These are phyloP conservation scores for Sclerodermus sp. DNA, from an alignment of 2,888 invertebrate genomes.

Conservation along the genomic window DNA sequence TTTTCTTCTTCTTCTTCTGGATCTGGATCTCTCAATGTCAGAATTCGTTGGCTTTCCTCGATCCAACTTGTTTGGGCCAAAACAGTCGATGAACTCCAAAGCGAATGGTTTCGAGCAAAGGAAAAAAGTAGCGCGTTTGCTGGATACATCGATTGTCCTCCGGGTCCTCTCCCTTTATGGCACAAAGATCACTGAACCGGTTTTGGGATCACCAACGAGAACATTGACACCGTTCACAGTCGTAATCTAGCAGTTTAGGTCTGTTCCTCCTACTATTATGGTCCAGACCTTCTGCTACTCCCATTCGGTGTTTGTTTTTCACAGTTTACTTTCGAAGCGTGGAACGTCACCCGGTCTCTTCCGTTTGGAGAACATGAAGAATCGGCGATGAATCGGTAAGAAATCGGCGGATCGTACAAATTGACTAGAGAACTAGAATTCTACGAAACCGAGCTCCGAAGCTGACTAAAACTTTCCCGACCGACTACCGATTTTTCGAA, in stretches of 20 bases:
- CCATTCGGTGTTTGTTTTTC: conserved; percentile 5
- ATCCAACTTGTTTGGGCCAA: too few species aligned
- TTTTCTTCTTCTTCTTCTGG: neutral
- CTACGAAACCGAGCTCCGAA: too few species aligned
- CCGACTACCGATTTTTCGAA: too few species aligned
- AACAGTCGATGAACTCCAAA: too few species aligned
- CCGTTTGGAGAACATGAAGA: too few species aligned
- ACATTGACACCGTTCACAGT: conserved; percentile 13
- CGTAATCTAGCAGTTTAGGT: conserved; percentile 16
- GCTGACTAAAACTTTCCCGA: too few species aligned
- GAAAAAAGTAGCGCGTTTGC: neutral
- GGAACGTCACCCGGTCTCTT: conserved; percentile 6
- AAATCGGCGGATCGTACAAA: too few species aligned
- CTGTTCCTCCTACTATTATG: conserved; percentile 6
- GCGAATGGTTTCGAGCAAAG: too few species aligned
- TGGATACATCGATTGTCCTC: conserved; percentile 2
- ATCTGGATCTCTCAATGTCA: too few species aligned
- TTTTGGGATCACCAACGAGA: conserved; percentile 11
- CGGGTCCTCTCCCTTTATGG: neutral
- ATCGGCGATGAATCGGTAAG: too few species aligned
- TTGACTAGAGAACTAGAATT: too few species aligned
- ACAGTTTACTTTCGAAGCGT: conserved; percentile 1
- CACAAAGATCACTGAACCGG: conserved; percentile 17
- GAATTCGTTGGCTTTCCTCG: too few species aligned
- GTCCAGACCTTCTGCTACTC: conserved; percentile 10